Conservation (phyloP, 2,797 vertebrate species). For the Chromis chromis region DNA sequence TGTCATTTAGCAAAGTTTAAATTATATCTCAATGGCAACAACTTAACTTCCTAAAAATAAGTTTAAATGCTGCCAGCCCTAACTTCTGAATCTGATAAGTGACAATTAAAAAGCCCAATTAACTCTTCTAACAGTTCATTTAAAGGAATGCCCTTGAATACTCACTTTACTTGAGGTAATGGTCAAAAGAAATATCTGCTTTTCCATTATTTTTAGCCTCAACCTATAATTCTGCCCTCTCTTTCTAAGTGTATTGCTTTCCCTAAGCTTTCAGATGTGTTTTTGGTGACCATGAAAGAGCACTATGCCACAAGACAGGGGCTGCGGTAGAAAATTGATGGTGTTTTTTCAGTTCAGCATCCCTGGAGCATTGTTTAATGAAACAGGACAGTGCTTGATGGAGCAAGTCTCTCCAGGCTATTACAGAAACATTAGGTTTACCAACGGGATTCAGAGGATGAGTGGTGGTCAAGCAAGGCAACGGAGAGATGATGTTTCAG, state of each 20-base stretch:
- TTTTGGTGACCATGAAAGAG: constrained; percentile 30
- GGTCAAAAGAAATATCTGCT: constrained; percentile 3
- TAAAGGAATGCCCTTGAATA: neutral
- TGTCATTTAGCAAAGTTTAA: constrained; percentile 32
- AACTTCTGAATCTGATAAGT: constrained; percentile 4
- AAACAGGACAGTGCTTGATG: constrained; percentile 55
- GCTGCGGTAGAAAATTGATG: constrained; percentile 34
- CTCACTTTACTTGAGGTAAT: neutral
- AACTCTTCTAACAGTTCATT: neutral
- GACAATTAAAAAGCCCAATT: constrained; percentile 14
- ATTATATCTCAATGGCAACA: constrained; percentile 10
- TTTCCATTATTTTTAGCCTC: neutral
- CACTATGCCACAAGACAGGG: constrained; percentile 12
- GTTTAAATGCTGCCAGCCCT: neutral
- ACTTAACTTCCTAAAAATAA: constrained; percentile 33
- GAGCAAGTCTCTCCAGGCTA: constrained; percentile 56
- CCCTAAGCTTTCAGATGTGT: constrained; percentile 5
- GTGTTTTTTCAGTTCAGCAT: constrained; percentile 31
- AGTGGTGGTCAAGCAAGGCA: constrained; percentile 46
- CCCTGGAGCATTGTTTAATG: constrained; percentile 55
- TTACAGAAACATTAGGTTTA: constrained; percentile 62
- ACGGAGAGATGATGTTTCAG: constrained; percentile 43
- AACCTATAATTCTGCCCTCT: neutral
- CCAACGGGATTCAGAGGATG: constrained; percentile 43
- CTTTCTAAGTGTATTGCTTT: constrained; percentile 8